These are phyloP conservation scores for Solenopsis invicta DNA, from an alignment of 1,140 invertebrate genomes.

Conservation along the genomic window DNA sequence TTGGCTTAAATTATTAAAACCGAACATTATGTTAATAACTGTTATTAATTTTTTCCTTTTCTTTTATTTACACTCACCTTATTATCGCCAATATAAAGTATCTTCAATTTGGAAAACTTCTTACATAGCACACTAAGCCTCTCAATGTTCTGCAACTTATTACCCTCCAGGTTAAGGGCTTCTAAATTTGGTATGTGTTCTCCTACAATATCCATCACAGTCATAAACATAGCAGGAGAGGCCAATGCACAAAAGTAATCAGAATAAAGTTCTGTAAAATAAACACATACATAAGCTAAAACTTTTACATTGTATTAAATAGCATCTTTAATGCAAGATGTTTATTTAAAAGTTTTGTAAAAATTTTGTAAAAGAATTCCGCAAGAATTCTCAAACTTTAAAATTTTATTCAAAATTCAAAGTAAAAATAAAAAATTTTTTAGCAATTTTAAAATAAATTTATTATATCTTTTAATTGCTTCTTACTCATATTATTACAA, in stretches of 20 bases:
- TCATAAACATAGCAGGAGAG: slow-evolving; percentile 90
- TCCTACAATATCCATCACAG: slow-evolving; percentile 92
- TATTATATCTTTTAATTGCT: no score
- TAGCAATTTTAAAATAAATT: no score
- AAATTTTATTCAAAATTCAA: no score
- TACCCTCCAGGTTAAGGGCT: slow-evolving; percentile 94
- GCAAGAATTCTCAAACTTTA: no score
- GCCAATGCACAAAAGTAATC: slow-evolving; percentile 93
- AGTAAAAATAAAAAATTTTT: no score
- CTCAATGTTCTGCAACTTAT: slow-evolving; percentile 91
- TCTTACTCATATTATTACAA: no score
- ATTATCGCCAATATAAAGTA: slow-evolving; percentile 94
- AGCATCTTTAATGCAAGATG: not conserved
- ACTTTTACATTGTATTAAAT: not conserved
- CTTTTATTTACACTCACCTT: slow-evolving; percentile 88
- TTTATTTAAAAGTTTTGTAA: no score
- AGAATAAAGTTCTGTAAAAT: slow-evolving; percentile 88
- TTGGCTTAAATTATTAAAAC: slow-evolving; percentile 24
- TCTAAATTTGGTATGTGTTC: slow-evolving; percentile 94
- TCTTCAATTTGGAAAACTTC: slow-evolving; percentile 92
- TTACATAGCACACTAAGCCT: slow-evolving; percentile 89
- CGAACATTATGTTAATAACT: not conserved
- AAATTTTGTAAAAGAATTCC: no score
- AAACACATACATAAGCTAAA: not conserved
- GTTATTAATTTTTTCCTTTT: not conserved